Percentiles rank a stretch among this genome's conserved stretches.
Conservation (phyloP, 2,888 invertebrate genomes). For the Cosmopolites sordidus region DNA sequence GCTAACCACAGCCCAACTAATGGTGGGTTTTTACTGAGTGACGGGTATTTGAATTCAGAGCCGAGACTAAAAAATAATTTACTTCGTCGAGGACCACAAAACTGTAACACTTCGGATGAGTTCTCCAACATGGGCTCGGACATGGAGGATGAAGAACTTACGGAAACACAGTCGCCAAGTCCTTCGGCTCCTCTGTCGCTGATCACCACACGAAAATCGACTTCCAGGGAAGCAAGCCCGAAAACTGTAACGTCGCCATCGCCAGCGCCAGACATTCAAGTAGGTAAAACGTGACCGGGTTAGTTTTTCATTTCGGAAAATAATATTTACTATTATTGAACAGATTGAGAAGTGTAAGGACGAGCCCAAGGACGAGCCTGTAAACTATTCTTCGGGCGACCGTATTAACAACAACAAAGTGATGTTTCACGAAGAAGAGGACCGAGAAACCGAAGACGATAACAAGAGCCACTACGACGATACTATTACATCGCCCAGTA, state of each 20-base stretch:
- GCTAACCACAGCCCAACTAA: slow-evolving; percentile 63
- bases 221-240: slow-evolving; percentile 51
- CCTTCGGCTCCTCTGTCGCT: slow-evolving; percentile 68
- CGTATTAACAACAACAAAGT: slow-evolving; percentile 56
- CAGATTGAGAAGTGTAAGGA: slow-evolving; percentile 42
- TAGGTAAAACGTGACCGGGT: slow-evolving; percentile 36
- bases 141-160: slow-evolving; percentile 62
- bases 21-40: slow-evolving; percentile 59
- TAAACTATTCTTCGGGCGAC: slow-evolving; percentile 50
- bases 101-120: slow-evolving; percentile 62
- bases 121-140: slow-evolving; percentile 65
- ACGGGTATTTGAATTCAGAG: slow-evolving; percentile 52
- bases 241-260: slow-evolving; percentile 46
- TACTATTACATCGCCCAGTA: slow-evolving; percentile 24
- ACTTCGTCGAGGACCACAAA: slow-evolving; percentile 54
- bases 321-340: background rate
- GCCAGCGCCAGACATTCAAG: slow-evolving; percentile 41
- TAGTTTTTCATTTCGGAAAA: background rate
- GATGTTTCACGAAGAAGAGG: slow-evolving; percentile 51
- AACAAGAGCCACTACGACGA: slow-evolving; percentile 32
- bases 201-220: slow-evolving; percentile 60
- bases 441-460: slow-evolving; percentile 39
- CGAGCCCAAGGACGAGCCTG: slow-evolving; percentile 44
- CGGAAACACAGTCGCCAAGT: slow-evolving; percentile 56
- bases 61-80: slow-evolving; percentile 62